Evolutionary conservation across 2,888 invertebrate species (phyloP), one percentile per base, ranked within the genome.

Genomic region (Lomographa bimaculata): DNA sequence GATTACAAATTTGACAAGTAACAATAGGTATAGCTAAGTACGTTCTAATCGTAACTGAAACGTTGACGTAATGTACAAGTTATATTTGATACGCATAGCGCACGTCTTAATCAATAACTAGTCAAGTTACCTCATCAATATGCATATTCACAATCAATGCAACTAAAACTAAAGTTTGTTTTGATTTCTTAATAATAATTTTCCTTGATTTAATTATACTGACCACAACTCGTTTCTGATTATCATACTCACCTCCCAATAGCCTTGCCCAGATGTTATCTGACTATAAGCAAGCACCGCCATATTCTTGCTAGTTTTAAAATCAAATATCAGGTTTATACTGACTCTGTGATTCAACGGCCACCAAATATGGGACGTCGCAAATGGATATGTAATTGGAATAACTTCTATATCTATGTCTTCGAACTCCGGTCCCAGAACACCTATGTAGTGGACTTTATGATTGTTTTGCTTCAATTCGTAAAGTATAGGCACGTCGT

Each of bases 341-440:
- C 92, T 93, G 56, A 94, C 92, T 18, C 91, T 93, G 61, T 92
- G 92, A 73, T 93, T 92, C 72, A 95, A 92, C 27, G 95, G 95
- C 95, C 96, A 96, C 94, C 96, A 95, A 74, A 96, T 95, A 80
- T 96, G 96, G 48, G 96, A 96, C 30, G 96, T 95, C 43, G 96
- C 94, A 77, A 97, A 97, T 32, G 97, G 96, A 83, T 96, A 96
- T 18, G 97, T 97, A 60, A 97, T 94, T 18, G 97, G 97, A 70
- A 97, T 95, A 35, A 95, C 94, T 73, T 95, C 94, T 9, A 96
- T 95, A 77, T 96, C 94, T 32, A 93, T 92, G 67, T 96, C 96
- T 64, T 93, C 93, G 64, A 95, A 96, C 70, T 96, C 95, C 1
- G 96, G 95, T 60, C 94, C 93, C 48, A 97, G 79, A 3, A 95